phyloP scores from a whole-genome alignment of 2,888 invertebrate genomes.

The Parnassius orleans region DNA sequence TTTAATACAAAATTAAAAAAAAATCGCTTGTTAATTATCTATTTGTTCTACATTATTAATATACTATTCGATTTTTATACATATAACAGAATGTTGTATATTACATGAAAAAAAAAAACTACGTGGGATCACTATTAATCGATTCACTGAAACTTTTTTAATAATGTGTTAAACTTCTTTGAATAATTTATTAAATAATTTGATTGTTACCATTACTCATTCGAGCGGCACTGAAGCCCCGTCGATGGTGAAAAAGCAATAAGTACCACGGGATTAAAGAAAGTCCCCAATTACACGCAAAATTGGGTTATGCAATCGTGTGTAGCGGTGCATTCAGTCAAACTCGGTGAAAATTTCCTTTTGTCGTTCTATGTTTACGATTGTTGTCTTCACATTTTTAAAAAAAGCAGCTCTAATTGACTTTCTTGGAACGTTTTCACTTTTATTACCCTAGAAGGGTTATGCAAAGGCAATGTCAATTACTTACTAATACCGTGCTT shows the following conservation, averaged over 20 bases:
- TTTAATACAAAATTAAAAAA: no score
- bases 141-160: no score
- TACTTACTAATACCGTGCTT: no score
- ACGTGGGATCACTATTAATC: no score
- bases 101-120: no score
- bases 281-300: slow-evolving; percentile 53
- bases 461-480: slow-evolving; percentile 1
- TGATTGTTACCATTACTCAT: neutral
- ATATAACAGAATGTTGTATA: no score
- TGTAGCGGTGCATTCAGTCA: slow-evolving; percentile 58
- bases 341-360: slow-evolving; percentile 45
- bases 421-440: slow-evolving; percentile 3
- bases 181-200: neutral
- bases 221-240: neutral
- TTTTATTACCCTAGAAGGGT: slow-evolving; percentile 3
- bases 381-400: slow-evolving; percentile 12
- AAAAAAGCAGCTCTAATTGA: neutral
- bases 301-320: slow-evolving; percentile 47
- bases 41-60: no score
- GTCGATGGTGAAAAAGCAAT: slow-evolving; percentile 6
- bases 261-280: slow-evolving; percentile 38
- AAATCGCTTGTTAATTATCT: no score
- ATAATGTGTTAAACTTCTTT: neutral
- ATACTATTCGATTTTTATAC: no score
- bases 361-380: slow-evolving; percentile 12